Evolutionary conservation across 2,797 vertebrate species (phyloP).

Genomic region (Myripristis jacobus): DNA sequence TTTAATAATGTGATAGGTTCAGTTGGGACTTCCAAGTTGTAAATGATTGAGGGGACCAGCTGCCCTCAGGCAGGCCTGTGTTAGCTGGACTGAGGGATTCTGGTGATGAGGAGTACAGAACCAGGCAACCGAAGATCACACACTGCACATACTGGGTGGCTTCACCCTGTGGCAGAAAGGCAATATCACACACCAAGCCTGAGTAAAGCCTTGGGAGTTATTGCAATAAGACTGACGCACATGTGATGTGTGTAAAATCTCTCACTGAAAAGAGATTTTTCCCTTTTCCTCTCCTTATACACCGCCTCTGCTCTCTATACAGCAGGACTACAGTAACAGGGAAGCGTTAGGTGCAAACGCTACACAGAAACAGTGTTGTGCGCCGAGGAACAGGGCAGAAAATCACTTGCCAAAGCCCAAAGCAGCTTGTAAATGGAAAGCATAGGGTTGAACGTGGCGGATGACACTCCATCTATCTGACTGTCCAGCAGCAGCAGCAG

Average conservation of each 20-base stretch:
- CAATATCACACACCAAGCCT: conserved; percentile 39
- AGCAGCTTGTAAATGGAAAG: conserved; percentile 51
- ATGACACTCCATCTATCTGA: conserved; percentile 50
- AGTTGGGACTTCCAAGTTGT: conserved; percentile 66
- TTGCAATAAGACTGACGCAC: conserved; percentile 47
- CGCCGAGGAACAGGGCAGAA: conserved; percentile 26
- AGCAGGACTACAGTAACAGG: conserved; percentile 14
- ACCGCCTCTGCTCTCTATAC: not conserved
- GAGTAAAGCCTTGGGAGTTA: conserved; percentile 41
- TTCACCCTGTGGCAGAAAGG: not conserved
- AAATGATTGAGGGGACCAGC: conserved; percentile 61
- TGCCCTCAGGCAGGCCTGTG: conserved; percentile 47
- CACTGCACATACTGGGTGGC: conserved; percentile 40
- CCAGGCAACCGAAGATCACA: conserved; percentile 41
- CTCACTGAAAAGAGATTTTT: conserved; percentile 26
- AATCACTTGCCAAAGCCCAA: conserved; percentile 19
- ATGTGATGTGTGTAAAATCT: conserved; percentile 50
- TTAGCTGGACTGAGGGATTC: conserved; percentile 30
- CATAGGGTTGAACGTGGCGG: conserved; percentile 54
- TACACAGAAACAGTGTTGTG: conserved; percentile 8
- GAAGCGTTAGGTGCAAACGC: conserved; percentile 49
- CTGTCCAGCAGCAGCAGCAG: conserved; percentile 43
- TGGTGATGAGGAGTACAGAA: conserved; percentile 64
- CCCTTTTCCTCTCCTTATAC: not conserved
- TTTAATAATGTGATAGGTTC: conserved; percentile 74